Conservation (phyloP, 1,140 invertebrate genomes). For the Theocolax elegans region DNA sequence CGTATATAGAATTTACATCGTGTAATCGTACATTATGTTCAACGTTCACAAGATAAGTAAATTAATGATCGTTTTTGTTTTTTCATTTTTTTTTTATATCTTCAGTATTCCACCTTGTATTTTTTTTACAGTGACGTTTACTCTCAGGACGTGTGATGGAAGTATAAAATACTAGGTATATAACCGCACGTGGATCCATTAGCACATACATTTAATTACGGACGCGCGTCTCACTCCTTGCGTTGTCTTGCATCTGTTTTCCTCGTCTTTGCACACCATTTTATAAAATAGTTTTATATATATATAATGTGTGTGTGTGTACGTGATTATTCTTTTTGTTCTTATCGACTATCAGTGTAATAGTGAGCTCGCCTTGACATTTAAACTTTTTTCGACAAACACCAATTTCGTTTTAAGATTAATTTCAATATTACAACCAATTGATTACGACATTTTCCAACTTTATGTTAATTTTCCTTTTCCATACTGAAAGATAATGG, state of each 20-base stretch:
- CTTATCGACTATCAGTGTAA: no score
- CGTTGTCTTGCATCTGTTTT: neutral
- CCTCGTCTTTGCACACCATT: neutral
- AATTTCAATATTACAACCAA: no score
- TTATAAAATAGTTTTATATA: neutral
- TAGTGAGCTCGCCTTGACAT: no score
- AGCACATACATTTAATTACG: slow-evolving; percentile 8
- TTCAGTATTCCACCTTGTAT: neutral
- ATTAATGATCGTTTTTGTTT: no score
- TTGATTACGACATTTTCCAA: no score
- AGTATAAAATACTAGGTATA: slow-evolving; percentile 61
- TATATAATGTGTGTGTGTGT: no score
- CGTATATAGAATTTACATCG: slow-evolving; percentile 61
- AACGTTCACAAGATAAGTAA: slow-evolving; percentile 56
- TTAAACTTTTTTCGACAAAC: no score
- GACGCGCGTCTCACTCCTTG: neutral
- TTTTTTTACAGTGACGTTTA: slow-evolving; percentile 36
- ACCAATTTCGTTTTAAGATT: no score
- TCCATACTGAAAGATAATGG: no score
- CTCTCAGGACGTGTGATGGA: slow-evolving; percentile 53
- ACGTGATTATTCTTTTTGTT: no score
- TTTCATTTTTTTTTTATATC: neutral
- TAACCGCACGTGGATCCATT: slow-evolving; percentile 45
- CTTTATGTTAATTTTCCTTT: no score
- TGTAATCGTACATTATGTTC: slow-evolving; percentile 58